Evolutionary conservation across 2,888 invertebrate species (phyloP).

Genomic region (Agriotes lineatus): DNA sequence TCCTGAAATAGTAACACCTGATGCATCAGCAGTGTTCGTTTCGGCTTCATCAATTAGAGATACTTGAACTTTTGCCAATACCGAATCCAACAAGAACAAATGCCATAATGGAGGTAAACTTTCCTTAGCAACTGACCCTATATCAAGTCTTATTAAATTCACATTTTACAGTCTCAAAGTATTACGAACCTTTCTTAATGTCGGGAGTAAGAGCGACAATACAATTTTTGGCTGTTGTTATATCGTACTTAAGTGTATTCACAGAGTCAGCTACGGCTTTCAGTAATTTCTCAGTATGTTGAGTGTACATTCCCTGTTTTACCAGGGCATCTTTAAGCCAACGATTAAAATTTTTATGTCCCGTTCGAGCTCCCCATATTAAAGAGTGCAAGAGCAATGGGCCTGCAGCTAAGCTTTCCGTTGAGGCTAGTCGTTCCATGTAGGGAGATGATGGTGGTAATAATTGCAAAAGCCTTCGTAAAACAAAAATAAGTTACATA

Average conservation of each 20-base stretch:
- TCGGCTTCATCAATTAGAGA: constrained; percentile 69
- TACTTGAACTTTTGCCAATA: constrained; percentile 81
- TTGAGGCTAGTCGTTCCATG: constrained; percentile 82
- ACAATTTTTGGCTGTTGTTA: constrained; percentile 73
- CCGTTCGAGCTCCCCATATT: constrained; percentile 90
- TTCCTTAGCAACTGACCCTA: constrained; percentile 61
- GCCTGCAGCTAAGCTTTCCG: constrained; percentile 75
- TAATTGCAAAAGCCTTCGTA: constrained; percentile 83
- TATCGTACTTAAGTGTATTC: constrained; percentile 73
- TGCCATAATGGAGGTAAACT: constrained; percentile 79
- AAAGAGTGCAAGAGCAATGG: constrained; percentile 84
- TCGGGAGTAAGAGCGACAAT: constrained; percentile 70
- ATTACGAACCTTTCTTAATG: constrained; percentile 59
- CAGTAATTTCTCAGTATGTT: constrained; percentile 79
- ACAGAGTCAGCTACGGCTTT: constrained; percentile 80
- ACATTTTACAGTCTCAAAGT: background rate
- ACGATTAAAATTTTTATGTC: constrained; percentile 85
- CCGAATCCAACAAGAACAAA: constrained; percentile 80
- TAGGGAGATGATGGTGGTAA: constrained; percentile 92
- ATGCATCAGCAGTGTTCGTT: constrained; percentile 62
- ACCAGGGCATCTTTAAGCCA: constrained; percentile 94
- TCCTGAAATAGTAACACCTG: constrained; percentile 54
- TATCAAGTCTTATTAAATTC: too few relatives aligned
- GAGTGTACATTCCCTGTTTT: constrained; percentile 91
- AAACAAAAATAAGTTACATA: too few relatives aligned